These are phyloP conservation scores for Aricia agestis DNA, from an alignment of 1,140 invertebrate species.

Conservation along the genomic window DNA sequence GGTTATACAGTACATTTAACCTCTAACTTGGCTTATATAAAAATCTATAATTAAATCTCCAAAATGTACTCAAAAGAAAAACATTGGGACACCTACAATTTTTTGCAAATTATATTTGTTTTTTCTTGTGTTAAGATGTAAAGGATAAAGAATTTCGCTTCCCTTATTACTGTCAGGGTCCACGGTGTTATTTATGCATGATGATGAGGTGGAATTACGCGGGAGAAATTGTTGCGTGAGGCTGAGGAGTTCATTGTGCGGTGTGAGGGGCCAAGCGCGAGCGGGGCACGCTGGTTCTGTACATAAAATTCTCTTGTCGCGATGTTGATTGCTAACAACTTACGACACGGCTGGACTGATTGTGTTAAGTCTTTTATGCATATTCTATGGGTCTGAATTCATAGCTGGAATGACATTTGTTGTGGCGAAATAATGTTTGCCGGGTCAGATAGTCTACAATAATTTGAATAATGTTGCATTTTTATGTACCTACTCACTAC, in stretches of 20 bases:
- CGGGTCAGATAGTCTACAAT: too few relatives aligned
- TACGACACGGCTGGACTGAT: too few relatives aligned
- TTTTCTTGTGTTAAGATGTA: neutral
- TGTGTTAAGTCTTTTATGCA: too few relatives aligned
- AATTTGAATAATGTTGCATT: too few relatives aligned
- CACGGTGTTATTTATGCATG: constrained; percentile 7
- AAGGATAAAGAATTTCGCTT: neutral
- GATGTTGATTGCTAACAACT: too few relatives aligned
- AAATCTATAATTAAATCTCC: too few relatives aligned
- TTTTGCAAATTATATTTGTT: neutral
- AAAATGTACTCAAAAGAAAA: neutral
- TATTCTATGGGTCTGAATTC: too few relatives aligned
- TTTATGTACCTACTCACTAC: too few relatives aligned
- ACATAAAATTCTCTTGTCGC: neutral
- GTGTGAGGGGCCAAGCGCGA: neutral
- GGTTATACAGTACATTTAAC: too few relatives aligned
- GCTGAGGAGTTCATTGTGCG: constrained; percentile 6
- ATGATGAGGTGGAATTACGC: constrained; percentile 10
- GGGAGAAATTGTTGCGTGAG: neutral
- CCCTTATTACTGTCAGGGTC: constrained; percentile 4
- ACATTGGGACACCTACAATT: neutral
- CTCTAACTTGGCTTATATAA: too few relatives aligned
- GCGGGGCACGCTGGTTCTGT: neutral
- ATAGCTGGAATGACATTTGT: too few relatives aligned
- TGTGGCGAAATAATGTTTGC: too few relatives aligned